Evolutionary conservation across 2,113 vertebrate genomes (phyloP), one percentile per base, ranked within the genome.

Genomic region (Cryptomyrus ogoouensis): DNA sequence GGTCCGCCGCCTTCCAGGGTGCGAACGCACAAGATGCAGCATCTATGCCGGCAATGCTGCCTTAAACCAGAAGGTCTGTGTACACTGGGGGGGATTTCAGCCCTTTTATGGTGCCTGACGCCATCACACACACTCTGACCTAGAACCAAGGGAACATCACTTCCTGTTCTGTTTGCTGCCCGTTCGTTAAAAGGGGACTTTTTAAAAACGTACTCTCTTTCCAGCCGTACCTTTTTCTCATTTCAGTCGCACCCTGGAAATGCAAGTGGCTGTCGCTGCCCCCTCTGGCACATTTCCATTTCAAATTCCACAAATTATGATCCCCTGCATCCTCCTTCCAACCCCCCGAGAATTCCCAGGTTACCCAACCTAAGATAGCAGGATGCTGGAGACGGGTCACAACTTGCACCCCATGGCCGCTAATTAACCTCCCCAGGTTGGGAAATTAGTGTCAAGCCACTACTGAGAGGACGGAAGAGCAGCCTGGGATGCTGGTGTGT

Each of bases 191-290:
- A n/a, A 62, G 39, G 52, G 17, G 8, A 42, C 49, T n/a, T 39
- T 52, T 87, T 56, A 77, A 7, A 19, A 17, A 12, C 15, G 0
- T 27, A 2, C 27, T 7, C 85, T 17, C 46, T n/a, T 46, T 47
- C 21, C 24, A 19, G 3, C 44, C 3, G 0, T 44, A 10, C 56
- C 87, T 66, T 27, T 46, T 12, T 44, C 39, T 88, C 87, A 88
- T 88, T 88, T 62, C 19, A 88, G 56, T 42, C 39, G 39, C 35
- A 62, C 53, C 87, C 56, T 62, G 87, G 56, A 58, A 88, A 88
- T 56, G 7, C 56, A 39, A 62, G 35, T 10, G 87, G 21, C 50
- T 42, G 35, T 35, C 53, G 7, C 27, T 49, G 44, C 80, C 84
- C 44, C n/a, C 85, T 47, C 27, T 27, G 13, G 21, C 52, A 17